Conservation (phyloP, 2,888 invertebrate genomes). For the Lithophane ornitopus region DNA sequence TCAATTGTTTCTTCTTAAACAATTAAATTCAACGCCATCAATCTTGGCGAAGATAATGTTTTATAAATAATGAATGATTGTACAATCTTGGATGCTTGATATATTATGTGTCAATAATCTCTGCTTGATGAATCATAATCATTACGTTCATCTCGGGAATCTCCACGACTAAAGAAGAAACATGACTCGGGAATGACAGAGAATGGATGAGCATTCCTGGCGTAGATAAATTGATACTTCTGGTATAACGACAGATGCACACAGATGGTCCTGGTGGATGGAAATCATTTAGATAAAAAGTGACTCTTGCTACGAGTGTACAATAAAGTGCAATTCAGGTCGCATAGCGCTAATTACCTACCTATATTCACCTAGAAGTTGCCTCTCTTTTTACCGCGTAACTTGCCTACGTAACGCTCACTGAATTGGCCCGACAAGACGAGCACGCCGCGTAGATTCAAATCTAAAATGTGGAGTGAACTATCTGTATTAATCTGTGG, state of each 20-base stretch:
- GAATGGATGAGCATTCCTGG: background rate
- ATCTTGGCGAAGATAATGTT: constrained; percentile 53
- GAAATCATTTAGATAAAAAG: too few relatives aligned
- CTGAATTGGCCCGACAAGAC: too few relatives aligned
- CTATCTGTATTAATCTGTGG: too few relatives aligned
- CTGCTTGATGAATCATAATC: constrained; percentile 28
- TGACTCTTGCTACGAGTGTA: too few relatives aligned
- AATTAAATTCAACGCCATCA: constrained; percentile 41
- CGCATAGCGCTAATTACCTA: too few relatives aligned
- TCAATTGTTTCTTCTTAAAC: constrained; percentile 50
- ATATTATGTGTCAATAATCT: constrained; percentile 24
- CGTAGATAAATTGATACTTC: background rate
- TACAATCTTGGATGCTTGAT: constrained; percentile 28
- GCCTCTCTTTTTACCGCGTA: too few relatives aligned
- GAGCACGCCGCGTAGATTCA: too few relatives aligned
- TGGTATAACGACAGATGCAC: background rate
- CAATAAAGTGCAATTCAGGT: too few relatives aligned
- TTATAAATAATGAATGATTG: constrained; percentile 46
- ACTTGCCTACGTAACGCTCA: too few relatives aligned
- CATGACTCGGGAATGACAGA: background rate
- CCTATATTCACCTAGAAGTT: too few relatives aligned
- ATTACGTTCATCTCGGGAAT: constrained; percentile 8
- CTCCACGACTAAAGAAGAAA: background rate
- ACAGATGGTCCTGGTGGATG: too few relatives aligned
- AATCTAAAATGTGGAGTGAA: too few relatives aligned